Base-by-base conservation (phyloP, 2,797 vertebrate species). In the Lacerta bilineata region DNA sequence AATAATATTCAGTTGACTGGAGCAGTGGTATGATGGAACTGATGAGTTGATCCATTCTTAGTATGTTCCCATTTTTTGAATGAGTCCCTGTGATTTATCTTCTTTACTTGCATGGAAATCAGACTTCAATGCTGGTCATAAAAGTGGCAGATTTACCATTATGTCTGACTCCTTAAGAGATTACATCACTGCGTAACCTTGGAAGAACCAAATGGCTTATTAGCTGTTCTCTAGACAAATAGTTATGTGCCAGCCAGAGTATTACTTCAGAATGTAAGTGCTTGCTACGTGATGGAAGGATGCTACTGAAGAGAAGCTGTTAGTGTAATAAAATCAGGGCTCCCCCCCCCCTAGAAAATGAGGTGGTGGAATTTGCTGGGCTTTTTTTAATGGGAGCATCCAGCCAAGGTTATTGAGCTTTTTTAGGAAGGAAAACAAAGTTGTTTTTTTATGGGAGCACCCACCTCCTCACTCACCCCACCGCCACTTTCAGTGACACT, bases 191-290 rank as follows among this genome's bases (percentile, higher is more conserved):
- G 3, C 66, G 29, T 86, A 84, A 89, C 29, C 80, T 7, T 39
- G 72, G 81, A 88, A 85, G 90, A 88, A 29, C 69, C 79, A 39
- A 90, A 71, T 20, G 0, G 0, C 0, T 43, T 4, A 55, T 83
- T 87, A 69, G 41, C 61, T 82, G 84, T 77, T 86, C 79, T 87
- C 59, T 84, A 8, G 86, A 13, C 80, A 89, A 36, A 86, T 33
- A 0, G 82, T 76, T 84, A 39, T 36, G 68, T 84, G 85, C 10
- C 84, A 83, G 83, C 75, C 89, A 86, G 68, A 86, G 88, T 86
- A 91, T 80, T 86, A 1, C 2, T 80, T 71, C 71, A 90, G 72
- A 69, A 85, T n/a, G 75, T 50, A 39, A 83, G 86, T 88, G 46
- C 69, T 93, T 83, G 4, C n/a, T 33, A 0, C 7, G 25, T 3